Percentiles rank a stretch among this genome's conserved stretches.
These are phyloP conservation scores for Malachius bipustulatus DNA, from an alignment of 2,888 invertebrate genomes.

Conservation along the genomic window DNA sequence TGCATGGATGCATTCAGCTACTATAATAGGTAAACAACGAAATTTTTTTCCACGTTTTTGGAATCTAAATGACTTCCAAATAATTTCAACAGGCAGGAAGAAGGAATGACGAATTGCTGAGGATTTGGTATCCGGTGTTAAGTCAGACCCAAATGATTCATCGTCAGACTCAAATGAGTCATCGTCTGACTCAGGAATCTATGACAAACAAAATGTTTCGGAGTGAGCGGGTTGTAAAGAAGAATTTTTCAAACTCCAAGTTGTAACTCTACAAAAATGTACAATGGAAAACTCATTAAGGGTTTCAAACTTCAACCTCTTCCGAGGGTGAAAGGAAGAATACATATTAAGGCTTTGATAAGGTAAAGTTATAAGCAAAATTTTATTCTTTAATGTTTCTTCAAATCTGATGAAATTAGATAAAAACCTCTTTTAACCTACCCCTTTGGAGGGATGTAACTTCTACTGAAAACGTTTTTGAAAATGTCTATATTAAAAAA, in stretches of 20 bases:
- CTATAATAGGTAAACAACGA: too few species aligned
- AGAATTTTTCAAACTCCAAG: not conserved
- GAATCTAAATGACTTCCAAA: too few species aligned
- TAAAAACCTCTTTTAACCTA: not conserved
- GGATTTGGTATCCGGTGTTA: too few species aligned
- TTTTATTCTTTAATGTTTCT: slow-evolving; percentile 1
- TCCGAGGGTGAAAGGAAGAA: slow-evolving; percentile 1
- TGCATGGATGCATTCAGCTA: too few species aligned
- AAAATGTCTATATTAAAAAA: not conserved
- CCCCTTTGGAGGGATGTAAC: slow-evolving; percentile 2
- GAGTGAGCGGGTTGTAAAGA: too few species aligned
- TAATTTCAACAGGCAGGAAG: too few species aligned
- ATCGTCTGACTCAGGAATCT: too few species aligned
- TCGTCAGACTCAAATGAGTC: too few species aligned
- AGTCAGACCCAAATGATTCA: too few species aligned
- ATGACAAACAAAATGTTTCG: too few species aligned
- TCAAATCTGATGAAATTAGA: not conserved
- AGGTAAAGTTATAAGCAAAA: not conserved
- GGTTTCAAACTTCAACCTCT: slow-evolving; percentile 1
- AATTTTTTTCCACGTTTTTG: too few species aligned
- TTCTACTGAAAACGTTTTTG: not conserved
- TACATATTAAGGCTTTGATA: not conserved
- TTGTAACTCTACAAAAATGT: slow-evolving; percentile 3
- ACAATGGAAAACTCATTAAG: slow-evolving; percentile 2
- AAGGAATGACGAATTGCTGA: too few species aligned